These are phyloP conservation scores for Odocoileus virginianus DNA, from an alignment of 2,113 vertebrate genomes.

Conservation along the genomic window DNA sequence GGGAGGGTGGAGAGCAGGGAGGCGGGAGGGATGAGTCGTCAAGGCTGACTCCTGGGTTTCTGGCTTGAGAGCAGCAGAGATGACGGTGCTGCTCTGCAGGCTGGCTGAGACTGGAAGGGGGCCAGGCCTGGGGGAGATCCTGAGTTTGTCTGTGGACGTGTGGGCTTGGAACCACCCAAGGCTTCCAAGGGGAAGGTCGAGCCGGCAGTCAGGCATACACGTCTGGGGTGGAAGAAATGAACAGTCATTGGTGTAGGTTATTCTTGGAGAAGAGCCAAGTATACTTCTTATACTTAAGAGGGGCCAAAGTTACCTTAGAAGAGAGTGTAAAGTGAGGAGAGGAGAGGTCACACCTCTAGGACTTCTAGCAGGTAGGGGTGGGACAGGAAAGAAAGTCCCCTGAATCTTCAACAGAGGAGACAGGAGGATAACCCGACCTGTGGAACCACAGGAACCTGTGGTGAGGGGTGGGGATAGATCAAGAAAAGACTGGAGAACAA, in stretches of 20 bases:
- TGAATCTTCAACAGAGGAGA: not conserved
- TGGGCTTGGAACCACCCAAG: not conserved
- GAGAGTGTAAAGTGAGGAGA: not conserved
- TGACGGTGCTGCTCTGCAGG: not conserved
- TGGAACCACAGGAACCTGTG: not conserved
- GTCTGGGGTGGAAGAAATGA: not conserved
- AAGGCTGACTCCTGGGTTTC: not conserved
- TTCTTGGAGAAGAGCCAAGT: not conserved
- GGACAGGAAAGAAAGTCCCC: too few species aligned
- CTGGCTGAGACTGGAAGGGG: not conserved
- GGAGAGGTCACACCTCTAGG: not conserved
- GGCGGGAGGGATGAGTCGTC: not conserved
- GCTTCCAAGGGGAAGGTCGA: not conserved
- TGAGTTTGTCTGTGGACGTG: not conserved
- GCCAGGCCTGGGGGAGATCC: not conserved
- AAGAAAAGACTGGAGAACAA: too few species aligned
- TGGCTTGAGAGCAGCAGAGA: not conserved
- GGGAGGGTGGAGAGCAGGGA: not conserved
- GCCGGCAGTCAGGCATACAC: not conserved
- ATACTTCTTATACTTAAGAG: not conserved
- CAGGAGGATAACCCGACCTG: not conserved
- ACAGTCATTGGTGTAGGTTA: not conserved
- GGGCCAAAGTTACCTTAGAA: not conserved
- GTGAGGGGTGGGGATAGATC: not conserved
- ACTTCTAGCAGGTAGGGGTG: rapidly evolving